Base-by-base conservation (phyloP, 2,113 vertebrate species). In the Uropsilus gracilis region DNA sequence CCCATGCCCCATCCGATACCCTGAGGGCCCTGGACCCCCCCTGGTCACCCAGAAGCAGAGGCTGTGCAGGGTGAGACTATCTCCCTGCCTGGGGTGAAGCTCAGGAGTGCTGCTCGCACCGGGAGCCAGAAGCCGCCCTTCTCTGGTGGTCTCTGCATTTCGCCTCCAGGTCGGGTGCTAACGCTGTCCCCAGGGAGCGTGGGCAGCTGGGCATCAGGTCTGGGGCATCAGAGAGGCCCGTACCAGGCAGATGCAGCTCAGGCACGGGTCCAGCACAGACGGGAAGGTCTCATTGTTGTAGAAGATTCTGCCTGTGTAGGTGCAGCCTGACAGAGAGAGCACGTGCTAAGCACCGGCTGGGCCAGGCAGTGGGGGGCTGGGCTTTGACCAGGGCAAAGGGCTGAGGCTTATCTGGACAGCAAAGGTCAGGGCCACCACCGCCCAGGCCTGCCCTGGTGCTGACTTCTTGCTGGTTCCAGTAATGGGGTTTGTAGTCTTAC, bases 161-260 rank as follows among this genome's bases (percentile, higher is more conserved):
- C n/a, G 50, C 53, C 50, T 80, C 66, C 55, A 89, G 75, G 39
- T 34, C 59, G 17, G 89, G 76, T 75, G 46, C 22, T 30, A 39
- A 39, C 39, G 37, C 50, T 17, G 42, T 14, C 44, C 24, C 44
- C 28, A 7, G 53, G 69, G 12, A 18, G 26, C 32, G 18, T 78
- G 75, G 32, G 17, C 32, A 82, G 75, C 5, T 1, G 0, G 48
- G 76, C 48, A n/a, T 37, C 18, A 2, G 88, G 46, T 11, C 10
- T 5, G 64, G 64, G 59, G 30, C 11, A 30, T n/a, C 30, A 12
- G 8, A 22, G 69, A 7, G 82, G 61, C 12, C 32, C 98, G 37
- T 98, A 98, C 98, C 98, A 99, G 96, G 96, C 98, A 99, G 97
- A 99, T 98, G 96, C 98, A 99, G 97, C 98, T 98, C 50, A 99